Percentiles rank a stretch among this genome's conserved stretches.
phyloP scores from a whole-genome alignment of 92 coral and sea anemone species.

The Phenganax subtilis region DNA sequence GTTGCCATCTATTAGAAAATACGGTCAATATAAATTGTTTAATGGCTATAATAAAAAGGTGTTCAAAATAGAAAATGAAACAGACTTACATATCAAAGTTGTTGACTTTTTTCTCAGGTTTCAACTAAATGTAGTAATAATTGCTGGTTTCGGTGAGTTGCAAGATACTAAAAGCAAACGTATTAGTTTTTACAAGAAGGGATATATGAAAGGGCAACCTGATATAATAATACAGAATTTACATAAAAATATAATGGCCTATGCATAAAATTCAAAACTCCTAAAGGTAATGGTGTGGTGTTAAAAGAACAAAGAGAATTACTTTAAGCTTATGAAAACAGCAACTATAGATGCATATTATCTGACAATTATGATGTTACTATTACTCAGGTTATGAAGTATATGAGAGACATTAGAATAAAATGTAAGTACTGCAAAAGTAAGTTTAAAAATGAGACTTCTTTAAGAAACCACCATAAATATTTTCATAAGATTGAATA shows the following conservation, averaged over 20 bases:
- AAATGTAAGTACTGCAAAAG: background rate
- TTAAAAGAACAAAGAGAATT: conserved; percentile 9
- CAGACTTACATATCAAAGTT: conserved; percentile 38
- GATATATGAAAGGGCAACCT: conserved; percentile 38
- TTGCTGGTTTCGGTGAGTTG: conserved; percentile 33
- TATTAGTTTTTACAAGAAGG: conserved; percentile 7
- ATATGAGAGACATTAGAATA: background rate
- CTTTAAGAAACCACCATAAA: background rate
- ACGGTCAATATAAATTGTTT: conserved; percentile 4
- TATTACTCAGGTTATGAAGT: background rate
- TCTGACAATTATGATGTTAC: conserved; percentile 8
- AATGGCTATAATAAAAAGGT: conserved; percentile 3
- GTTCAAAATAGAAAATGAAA: conserved; percentile 38
- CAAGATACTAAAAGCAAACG: conserved; percentile 17
- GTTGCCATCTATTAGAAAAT: conserved; percentile 8
- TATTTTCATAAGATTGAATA: background rate
- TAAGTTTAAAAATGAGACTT: background rate
- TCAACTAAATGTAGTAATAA: background rate
- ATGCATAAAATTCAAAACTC: conserved; percentile 30
- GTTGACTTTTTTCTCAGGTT: conserved; percentile 19
- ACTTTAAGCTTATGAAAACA: background rate
- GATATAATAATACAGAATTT: conserved; percentile 20
- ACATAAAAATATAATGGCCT: conserved; percentile 14
- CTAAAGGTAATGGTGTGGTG: background rate
- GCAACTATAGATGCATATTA: conserved; percentile 8